Evolutionary conservation across 1,140 invertebrate species (phyloP), one percentile per base, ranked within the genome.

Genomic region (Pollicipes pollicipes): DNA sequence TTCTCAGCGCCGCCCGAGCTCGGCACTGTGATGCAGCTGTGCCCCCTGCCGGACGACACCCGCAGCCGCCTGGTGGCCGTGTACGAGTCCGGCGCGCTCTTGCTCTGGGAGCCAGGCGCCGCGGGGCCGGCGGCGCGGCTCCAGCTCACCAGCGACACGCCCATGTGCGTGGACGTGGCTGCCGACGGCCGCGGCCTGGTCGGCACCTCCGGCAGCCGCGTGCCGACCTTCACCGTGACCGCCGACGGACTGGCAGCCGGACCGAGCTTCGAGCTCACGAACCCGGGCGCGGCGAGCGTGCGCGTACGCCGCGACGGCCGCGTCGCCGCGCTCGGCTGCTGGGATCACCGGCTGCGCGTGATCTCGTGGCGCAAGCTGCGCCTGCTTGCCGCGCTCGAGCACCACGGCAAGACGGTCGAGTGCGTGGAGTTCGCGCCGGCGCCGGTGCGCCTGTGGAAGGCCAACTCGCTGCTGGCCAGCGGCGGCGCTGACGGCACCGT

Each of bases 1-100:
- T 66, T 63, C 64, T 37, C 66, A 4, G 68, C 37, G 30, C 71
- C 69, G 4, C 37, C 73, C 1, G 69, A 70, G 32, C 67, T 70
- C 8, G 69, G 28, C 13, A 66, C 69, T 13, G 67, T 70, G 32
- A 58, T 63, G 71, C 6, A 31, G 71, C 68, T 70, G 69, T 10
- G 30, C 66, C 16, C 71, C 64, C 64, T 68, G 45, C 45, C 45
- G 45, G 45, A 21, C 2, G 45, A 10, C 45, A 21, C 45, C 45
- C 13, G 6, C 45, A 21, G 10, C 10, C 45, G 45, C 6, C 45
- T 58, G 45, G 10, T 21, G 45, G 45, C 45, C 45, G 45, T 58
- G 45, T 58, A 58, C 45, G 45, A 58, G 45, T 58, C 45, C 10
- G 45, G 45, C 45, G 45, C 2, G 2, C 45, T 58, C 13, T 21